These are phyloP conservation scores for Carapus acus DNA, from an alignment of 2,797 vertebrate species.

Conservation along the genomic window DNA sequence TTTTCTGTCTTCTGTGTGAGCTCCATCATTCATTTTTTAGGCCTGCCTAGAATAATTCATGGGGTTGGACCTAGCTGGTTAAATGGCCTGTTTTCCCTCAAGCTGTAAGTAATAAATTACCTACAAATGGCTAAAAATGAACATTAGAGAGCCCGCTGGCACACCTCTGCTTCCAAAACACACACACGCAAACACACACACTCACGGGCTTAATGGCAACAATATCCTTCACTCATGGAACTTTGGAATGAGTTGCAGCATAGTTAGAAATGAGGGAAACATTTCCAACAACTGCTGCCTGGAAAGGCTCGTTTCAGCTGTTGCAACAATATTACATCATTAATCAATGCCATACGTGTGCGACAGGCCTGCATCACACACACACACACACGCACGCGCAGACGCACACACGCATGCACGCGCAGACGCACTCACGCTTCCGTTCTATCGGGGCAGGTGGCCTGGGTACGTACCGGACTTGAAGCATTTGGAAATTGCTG, in stretches of 20 bases:
- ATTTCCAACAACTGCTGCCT: conserved; percentile 20
- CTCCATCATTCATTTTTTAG: too few relatives aligned
- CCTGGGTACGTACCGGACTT: not conserved
- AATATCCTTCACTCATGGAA: conserved; percentile 32
- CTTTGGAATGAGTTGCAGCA: conserved; percentile 21
- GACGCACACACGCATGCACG: too few relatives aligned
- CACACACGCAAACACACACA: conserved; percentile 6
- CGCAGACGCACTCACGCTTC: too few relatives aligned
- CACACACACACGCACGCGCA: not conserved
- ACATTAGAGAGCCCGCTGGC: conserved; percentile 51
- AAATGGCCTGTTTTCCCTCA: too few relatives aligned
- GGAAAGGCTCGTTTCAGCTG: conserved; percentile 25
- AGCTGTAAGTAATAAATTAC: conserved; percentile 52
- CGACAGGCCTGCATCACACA: conserved; percentile 21
- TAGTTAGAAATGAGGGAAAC: conserved; percentile 32
- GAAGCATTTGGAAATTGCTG: conserved; percentile 7
- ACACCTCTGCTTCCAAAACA: conserved; percentile 25
- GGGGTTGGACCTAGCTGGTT: too few relatives aligned
- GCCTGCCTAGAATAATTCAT: too few relatives aligned
- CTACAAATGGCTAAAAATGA: conserved; percentile 48
- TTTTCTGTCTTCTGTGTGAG: too few relatives aligned
- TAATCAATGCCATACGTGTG: conserved; percentile 27
- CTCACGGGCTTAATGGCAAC: conserved; percentile 26
- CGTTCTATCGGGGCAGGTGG: too few relatives aligned
- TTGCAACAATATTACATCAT: conserved; percentile 44